Evolutionary conservation across 64 coral and sea anemone species (phyloP).

Genomic region (Dendrophyllia cribrosa): DNA sequence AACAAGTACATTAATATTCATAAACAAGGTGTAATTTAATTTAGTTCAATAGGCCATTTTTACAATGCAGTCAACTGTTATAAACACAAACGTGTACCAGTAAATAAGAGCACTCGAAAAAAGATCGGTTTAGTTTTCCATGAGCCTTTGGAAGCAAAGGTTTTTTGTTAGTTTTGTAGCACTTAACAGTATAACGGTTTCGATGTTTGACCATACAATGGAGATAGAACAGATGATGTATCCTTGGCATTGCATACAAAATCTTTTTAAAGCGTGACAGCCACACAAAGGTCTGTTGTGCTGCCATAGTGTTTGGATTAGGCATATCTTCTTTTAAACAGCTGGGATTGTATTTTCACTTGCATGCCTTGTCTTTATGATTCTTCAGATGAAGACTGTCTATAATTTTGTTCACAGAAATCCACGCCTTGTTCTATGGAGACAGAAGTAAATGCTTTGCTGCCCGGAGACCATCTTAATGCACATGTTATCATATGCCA

Average conservation of each 20-base stretch:
- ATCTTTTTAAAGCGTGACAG: slow-evolving; percentile 46
- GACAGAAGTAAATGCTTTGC: too few relatives aligned
- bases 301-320: slow-evolving; percentile 28
- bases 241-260: slow-evolving; percentile 45
- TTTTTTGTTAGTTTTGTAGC: too few relatives aligned
- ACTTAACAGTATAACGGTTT: slow-evolving; percentile 9
- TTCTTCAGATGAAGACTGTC: slow-evolving; percentile 5
- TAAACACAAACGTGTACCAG: too few relatives aligned
- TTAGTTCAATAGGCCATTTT: too few relatives aligned
- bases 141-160: too few relatives aligned
- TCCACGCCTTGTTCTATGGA: background rate
- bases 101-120: too few relatives aligned
- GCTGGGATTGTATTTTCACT: slow-evolving; percentile 5
- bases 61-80: too few relatives aligned
- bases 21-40: too few relatives aligned
- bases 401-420: background rate
- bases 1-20: too few relatives aligned
- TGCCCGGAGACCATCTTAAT: too few relatives aligned
- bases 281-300: slow-evolving; percentile 45
- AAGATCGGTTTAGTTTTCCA: too few relatives aligned
- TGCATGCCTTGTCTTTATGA: slow-evolving; percentile 33
- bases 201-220: slow-evolving; percentile 41
- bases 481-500: too few relatives aligned
- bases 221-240: slow-evolving; percentile 36
- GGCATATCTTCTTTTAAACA: background rate